Evolutionary conservation across 2,888 invertebrate species (phyloP).

Genomic region (Trichopoda pennipes): DNA sequence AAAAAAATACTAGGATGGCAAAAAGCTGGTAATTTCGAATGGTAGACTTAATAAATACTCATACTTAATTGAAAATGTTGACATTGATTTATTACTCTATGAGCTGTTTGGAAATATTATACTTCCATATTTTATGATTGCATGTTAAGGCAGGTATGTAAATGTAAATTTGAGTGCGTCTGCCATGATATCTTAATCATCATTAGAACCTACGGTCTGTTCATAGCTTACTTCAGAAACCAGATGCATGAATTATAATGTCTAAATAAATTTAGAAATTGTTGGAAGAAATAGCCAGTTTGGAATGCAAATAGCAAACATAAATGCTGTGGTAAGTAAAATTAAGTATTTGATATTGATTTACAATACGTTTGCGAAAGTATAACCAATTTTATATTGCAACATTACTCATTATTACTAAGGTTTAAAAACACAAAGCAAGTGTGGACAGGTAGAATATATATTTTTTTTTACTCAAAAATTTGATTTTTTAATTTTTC

Average conservation of each 20-base stretch:
- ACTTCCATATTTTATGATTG: not conserved
- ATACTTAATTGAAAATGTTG: slow-evolving; percentile 53
- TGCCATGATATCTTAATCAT: slow-evolving; percentile 26
- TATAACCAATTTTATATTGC: no score
- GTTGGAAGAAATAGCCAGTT: not conserved
- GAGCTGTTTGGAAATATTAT: slow-evolving; percentile 34
- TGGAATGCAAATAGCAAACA: not conserved
- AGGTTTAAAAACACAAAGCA: no score
- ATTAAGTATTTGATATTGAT: no score
- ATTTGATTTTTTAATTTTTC: no score
- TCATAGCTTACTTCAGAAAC: slow-evolving; percentile 19
- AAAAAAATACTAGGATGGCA: not conserved
- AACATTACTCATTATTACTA: no score
- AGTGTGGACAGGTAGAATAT: no score
- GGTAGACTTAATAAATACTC: slow-evolving; percentile 45
- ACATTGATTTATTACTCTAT: slow-evolving; percentile 61
- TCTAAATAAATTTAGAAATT: slow-evolving; percentile 10
- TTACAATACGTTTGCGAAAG: no score
- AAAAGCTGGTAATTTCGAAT: slow-evolving; percentile 14
- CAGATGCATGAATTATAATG: slow-evolving; percentile 44
- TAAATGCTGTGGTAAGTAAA: not conserved
- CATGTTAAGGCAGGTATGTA: not conserved
- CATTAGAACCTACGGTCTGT: slow-evolving; percentile 25
- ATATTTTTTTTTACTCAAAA: no score
- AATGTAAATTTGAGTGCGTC: not conserved